These are phyloP conservation scores for Catocala sponsa DNA, from an alignment of 2,888 invertebrate genomes.

Conservation along the genomic window DNA sequence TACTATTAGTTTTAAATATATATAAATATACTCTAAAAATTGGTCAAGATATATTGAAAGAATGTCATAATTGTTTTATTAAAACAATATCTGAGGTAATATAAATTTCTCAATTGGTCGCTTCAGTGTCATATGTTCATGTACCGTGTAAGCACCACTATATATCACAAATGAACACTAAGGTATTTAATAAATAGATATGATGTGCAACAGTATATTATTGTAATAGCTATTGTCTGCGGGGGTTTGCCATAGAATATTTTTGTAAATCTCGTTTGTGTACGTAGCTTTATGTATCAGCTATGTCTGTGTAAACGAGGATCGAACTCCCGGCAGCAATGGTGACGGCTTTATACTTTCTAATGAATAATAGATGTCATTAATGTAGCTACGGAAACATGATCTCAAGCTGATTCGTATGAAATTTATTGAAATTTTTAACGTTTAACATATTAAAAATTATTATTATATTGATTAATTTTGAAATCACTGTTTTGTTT, in stretches of 20 bases:
- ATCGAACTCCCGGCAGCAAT: background rate
- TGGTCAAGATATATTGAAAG: no score
- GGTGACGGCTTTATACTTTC: background rate
- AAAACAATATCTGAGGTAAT: no score
- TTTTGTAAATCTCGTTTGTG: background rate
- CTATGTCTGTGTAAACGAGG: no score
- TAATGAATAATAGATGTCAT: conserved; percentile 18
- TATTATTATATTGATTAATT: conserved; percentile 64
- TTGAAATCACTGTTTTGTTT: conserved; percentile 57
- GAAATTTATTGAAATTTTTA: conserved; percentile 67
- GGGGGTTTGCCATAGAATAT: background rate
- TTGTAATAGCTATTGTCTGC: background rate
- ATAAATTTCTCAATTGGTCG: background rate
- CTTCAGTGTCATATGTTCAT: conserved; percentile 19
- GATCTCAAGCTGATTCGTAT: conserved; percentile 58
- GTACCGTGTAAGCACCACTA: conserved; percentile 10
- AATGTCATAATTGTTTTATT: no score
- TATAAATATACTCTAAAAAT: no score
- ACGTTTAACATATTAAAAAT: conserved; percentile 66
- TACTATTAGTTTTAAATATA: no score
- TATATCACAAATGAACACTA: conserved; percentile 27
- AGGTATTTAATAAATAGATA: conserved; percentile 6
- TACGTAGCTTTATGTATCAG: no score
- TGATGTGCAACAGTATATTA: background rate
- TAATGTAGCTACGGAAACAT: conserved; percentile 55